A percentile compares a stretch with the other conserved stretches of the same genome.
Evolutionary conservation across 1,140 invertebrate species (phyloP).

Genomic region (Drosophila ficusphila): DNA sequence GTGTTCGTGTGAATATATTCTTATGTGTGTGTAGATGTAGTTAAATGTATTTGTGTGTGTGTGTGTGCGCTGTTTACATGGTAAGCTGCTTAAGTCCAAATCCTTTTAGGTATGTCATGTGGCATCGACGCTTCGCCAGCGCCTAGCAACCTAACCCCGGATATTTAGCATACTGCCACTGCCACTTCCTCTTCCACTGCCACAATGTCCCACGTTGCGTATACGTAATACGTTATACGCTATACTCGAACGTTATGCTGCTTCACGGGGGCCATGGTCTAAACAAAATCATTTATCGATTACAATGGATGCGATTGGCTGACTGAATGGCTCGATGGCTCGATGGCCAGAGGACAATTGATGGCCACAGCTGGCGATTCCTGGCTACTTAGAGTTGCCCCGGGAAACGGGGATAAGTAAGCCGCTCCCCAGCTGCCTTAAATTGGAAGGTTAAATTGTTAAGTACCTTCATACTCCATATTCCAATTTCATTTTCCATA

Average conservation of each 20-base stretch:
- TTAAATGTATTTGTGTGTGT: constrained; percentile 1
- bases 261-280: too few relatives aligned
- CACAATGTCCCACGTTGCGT: neutral
- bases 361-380: constrained; percentile 19
- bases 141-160: constrained; percentile 63
- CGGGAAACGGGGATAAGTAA: constrained; percentile 14
- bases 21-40: constrained; percentile 25
- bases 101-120: constrained; percentile 80
- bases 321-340: too few relatives aligned
- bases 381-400: constrained; percentile 27
- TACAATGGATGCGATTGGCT: constrained; percentile 52
- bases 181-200: too few relatives aligned
- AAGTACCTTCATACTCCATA: too few relatives aligned
- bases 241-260: too few relatives aligned
- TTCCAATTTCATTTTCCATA: too few relatives aligned
- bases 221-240: constrained; percentile 11
- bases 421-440: neutral
- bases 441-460: too few relatives aligned
- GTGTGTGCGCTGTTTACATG: constrained; percentile 60
- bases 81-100: constrained; percentile 77
- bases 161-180: constrained; percentile 71
- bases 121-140: constrained; percentile 47
- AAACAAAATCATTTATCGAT: constrained; percentile 82
- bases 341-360: constrained; percentile 27
- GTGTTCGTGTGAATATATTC: neutral